phyloP scores from a whole-genome alignment of 2,888 invertebrate species.

The Drosophila gaucha region DNA sequence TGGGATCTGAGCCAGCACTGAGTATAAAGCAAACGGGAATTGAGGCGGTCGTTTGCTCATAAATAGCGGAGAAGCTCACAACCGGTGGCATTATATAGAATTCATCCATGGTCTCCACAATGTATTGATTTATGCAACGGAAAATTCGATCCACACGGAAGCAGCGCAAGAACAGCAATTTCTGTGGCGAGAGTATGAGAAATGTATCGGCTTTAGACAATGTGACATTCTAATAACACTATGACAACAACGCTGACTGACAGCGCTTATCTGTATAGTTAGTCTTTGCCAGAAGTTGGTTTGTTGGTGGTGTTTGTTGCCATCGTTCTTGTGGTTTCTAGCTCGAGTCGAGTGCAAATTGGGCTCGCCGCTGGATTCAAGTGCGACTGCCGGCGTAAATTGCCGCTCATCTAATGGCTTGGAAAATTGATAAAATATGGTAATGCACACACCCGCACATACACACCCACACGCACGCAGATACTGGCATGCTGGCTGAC shows the following conservation, averaged over 20 bases:
- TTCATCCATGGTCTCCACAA: constrained; percentile 93
- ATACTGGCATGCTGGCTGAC: constrained; percentile 61
- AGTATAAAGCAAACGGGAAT: constrained; percentile 97
- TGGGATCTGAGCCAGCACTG: constrained; percentile 97
- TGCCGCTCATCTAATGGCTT: constrained; percentile 80
- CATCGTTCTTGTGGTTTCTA: constrained; percentile 46
- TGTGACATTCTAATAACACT: constrained; percentile 50
- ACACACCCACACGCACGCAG: constrained; percentile 36
- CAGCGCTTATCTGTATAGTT: constrained; percentile 52
- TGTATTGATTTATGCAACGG: constrained; percentile 93
- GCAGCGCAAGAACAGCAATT: constrained; percentile 93
- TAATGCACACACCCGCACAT: constrained; percentile 66
- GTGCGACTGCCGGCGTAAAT: constrained; percentile 77
- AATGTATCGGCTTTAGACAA: constrained; percentile 31
- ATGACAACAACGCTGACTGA: constrained; percentile 48
- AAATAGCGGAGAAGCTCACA: constrained; percentile 91
- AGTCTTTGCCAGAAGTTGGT: constrained; percentile 45
- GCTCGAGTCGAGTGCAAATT: constrained; percentile 77
- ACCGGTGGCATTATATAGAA: constrained; percentile 95
- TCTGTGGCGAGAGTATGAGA: constrained; percentile 82
- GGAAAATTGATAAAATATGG: constrained; percentile 83
- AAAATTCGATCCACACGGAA: constrained; percentile 95
- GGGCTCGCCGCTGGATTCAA: constrained; percentile 77
- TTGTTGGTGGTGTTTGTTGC: constrained; percentile 41
- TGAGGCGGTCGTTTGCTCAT: constrained; percentile 92